These are phyloP conservation scores for Micoletzkya japonica DNA, from an alignment of 2,888 invertebrate species.

Conservation along the genomic window DNA sequence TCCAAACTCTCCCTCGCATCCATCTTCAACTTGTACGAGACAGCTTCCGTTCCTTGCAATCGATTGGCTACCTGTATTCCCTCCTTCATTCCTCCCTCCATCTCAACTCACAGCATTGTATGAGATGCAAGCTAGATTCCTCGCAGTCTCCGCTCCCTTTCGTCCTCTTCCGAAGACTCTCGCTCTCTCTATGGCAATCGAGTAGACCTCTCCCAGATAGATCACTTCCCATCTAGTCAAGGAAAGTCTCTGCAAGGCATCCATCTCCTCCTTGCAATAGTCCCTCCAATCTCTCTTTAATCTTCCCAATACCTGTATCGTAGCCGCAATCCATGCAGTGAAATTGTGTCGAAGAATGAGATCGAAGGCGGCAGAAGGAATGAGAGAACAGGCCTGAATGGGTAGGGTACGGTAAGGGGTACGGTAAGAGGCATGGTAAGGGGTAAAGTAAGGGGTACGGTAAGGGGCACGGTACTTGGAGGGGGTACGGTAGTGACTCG, in stretches of 20 bases:
- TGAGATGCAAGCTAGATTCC: slow-evolving; percentile 25
- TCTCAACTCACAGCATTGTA: slow-evolving; percentile 10
- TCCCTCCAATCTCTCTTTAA: background rate
- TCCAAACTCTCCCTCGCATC: background rate
- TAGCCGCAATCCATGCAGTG: slow-evolving; percentile 40
- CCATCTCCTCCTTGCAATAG: background rate
- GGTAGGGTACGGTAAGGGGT: no score
- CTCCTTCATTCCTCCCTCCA: no score
- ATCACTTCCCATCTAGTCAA: slow-evolving; percentile 45
- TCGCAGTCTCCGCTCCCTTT: slow-evolving; percentile 32
- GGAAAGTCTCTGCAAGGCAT: background rate
- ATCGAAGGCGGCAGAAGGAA: slow-evolving; percentile 44
- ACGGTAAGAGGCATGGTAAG: background rate
- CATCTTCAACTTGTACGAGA: background rate
- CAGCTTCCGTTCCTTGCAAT: background rate
- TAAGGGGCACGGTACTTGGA: background rate
- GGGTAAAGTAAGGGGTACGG: no score
- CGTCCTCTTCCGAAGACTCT: slow-evolving; percentile 37
- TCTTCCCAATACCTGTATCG: slow-evolving; percentile 29
- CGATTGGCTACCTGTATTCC: background rate
- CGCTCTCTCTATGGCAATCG: slow-evolving; percentile 34
- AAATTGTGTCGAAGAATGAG: slow-evolving; percentile 37
- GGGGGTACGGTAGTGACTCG: background rate
- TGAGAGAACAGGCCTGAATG: background rate
- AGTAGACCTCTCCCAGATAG: slow-evolving; percentile 41